phyloP scores from a whole-genome alignment of 2,797 vertebrate genomes.

The Lepus townsendii region DNA sequence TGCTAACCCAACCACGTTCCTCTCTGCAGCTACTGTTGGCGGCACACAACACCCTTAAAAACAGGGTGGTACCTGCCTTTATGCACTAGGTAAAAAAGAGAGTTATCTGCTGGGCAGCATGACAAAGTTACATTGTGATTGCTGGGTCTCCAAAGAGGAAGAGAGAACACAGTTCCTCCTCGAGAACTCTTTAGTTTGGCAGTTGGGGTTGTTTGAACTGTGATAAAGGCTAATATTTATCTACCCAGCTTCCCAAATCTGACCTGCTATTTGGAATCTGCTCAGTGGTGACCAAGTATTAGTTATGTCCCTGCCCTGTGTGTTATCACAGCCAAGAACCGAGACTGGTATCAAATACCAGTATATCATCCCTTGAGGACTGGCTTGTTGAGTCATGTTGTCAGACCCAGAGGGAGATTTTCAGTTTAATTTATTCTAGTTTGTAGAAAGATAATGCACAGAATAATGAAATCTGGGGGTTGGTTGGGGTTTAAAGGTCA shows the following conservation, averaged over 20 bases:
- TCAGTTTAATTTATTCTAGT: conserved; percentile 57
- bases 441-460: conserved; percentile 46
- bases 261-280: conserved; percentile 63
- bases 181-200: conserved; percentile 84
- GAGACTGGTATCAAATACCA: conserved; percentile 7
- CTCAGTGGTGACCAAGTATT: conserved; percentile 51
- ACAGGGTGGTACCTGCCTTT: not conserved
- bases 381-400: conserved; percentile 17
- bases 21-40: conserved; percentile 52
- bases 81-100: conserved; percentile 76
- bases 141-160: conserved; percentile 76
- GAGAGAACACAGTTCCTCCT: conserved; percentile 73
- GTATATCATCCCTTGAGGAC: conserved; percentile 28
- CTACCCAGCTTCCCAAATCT: conserved; percentile 77
- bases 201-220: conserved; percentile 75
- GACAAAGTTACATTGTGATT: conserved; percentile 69
- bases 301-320: conserved; percentile 57
- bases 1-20: not conserved
- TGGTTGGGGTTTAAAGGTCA: not conserved
- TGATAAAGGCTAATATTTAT: conserved; percentile 84
- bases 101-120: conserved; percentile 75
- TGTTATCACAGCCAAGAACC: conserved; percentile 4
- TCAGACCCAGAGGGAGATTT: conserved; percentile 22
- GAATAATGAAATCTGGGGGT: conserved; percentile 34
- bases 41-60: conserved; percentile 53